Base-by-base conservation (phyloP, 2,797 vertebrate genomes). In the Tangara arthus region DNA sequence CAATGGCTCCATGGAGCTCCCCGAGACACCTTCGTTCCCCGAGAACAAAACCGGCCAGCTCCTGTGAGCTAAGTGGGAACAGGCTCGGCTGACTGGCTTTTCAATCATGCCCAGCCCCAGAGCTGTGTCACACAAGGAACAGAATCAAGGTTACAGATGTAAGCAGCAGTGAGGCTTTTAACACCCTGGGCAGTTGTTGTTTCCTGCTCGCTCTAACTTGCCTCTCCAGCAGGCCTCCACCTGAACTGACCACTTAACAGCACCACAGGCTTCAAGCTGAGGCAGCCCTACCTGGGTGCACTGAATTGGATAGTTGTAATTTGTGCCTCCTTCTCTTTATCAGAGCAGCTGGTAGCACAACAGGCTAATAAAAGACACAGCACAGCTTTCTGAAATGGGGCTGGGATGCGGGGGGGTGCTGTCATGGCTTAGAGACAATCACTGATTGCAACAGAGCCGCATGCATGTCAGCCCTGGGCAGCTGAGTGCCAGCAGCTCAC, bases 21-120 rank as follows among this genome's bases (percentile, higher is more conserved):
- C 77, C 0, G 1, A 94, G 91, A 95, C 87, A 90, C 82, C 72
- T 75, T 44, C 23, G 0, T 3, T 89, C 68, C 78, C 76, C 0
- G n/a, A 83, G 76, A 93, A 70, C 30, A 78, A 61, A 86, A 61
- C 3, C 4, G 0, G 52, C 63, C 73, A 79, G 87, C 91, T 81
- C 91, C 80, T 79, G 77, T 24, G 66, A 39, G 56, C 85, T 94
- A 97, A 97, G 85, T 95, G 89, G 87, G 77, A 94, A 60, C 85
- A 7, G 91, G 91, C 85, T 94, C 3, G 8, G 60, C 93, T 88
- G 89, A 53, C 73, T 57, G 66, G 52, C 91, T 96, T 94, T 94
- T 64, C 91, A 94, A 96, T 96, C 95, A 95, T 5, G 41, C 52
- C 82, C 90, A 91, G 30, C 64, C 80, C 77, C 82, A 79, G 77